Conservation (phyloP, 2,888 invertebrate genomes). For the Miltochrista miniata region DNA sequence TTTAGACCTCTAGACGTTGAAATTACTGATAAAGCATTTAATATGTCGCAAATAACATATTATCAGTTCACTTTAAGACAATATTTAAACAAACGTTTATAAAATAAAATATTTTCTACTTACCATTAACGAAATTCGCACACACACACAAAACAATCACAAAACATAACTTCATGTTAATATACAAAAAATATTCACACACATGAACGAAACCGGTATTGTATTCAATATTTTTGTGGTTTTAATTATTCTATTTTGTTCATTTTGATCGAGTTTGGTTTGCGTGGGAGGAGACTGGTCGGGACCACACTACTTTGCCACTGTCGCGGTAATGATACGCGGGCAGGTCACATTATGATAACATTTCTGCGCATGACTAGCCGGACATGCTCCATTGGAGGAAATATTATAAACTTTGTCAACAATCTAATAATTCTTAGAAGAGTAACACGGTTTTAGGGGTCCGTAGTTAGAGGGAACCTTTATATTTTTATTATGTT, state of each 20-base stretch:
- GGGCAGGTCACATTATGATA: conserved; percentile 60
- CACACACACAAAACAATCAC: conserved; percentile 51
- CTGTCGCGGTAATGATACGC: conserved; percentile 46
- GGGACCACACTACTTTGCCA: conserved; percentile 26
- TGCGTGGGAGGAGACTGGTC: conserved; percentile 14
- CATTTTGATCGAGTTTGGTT: conserved; percentile 1
- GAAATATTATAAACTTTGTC: conserved; percentile 27
- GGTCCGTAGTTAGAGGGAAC: no score
- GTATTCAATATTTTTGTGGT: background rate
- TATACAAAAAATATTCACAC: conserved; percentile 1
- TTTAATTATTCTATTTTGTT: conserved; percentile 1
- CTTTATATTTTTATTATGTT: no score
- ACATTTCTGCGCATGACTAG: conserved; percentile 64
- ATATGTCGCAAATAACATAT: conserved; percentile 2
- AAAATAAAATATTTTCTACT: conserved; percentile 37
- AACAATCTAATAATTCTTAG: background rate
- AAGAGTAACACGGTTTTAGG: background rate
- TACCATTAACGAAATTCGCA: conserved; percentile 47
- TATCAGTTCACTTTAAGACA: background rate
- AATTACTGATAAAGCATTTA: conserved; percentile 7
- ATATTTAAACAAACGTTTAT: conserved; percentile 44
- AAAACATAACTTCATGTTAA: conserved; percentile 41
- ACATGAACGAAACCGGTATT: conserved; percentile 10
- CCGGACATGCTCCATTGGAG: conserved; percentile 33
- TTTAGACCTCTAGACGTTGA: conserved; percentile 15